A percentile compares a stretch with the other conserved stretches of the same genome.
Conservation (phyloP, 2,113 vertebrate species). For the Mobula hypostoma region DNA sequence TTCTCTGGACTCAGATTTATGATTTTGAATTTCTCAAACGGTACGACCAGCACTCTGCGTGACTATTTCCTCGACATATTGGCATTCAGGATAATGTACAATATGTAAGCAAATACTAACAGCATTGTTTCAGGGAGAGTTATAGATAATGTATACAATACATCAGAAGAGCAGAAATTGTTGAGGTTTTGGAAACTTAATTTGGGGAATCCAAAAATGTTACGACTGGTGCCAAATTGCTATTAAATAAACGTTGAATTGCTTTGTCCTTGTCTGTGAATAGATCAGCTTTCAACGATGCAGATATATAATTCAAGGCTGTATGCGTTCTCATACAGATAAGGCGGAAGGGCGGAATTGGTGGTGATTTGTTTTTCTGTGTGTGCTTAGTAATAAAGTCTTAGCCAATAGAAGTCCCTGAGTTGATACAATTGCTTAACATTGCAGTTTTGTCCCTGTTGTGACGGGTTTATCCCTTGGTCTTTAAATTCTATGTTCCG, state of each 20-base stretch:
- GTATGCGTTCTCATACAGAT: not conserved
- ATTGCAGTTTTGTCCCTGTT: not conserved
- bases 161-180: too few species aligned
- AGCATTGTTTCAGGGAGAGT: too few species aligned
- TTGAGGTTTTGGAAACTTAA: too few species aligned
- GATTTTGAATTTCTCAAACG: too few species aligned
- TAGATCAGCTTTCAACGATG: not conserved
- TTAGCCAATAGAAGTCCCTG: not conserved
- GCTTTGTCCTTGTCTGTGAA: not conserved
- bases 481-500: not conserved
- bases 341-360: not conserved
- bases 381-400: not conserved
- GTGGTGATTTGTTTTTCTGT: not conserved
- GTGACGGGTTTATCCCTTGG: not conserved
- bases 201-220: too few species aligned
- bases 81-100: too few species aligned
- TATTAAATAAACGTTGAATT: not conserved
- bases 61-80: too few species aligned
- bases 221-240: too few species aligned
- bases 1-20: too few species aligned
- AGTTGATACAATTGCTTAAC: not conserved
- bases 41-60: too few species aligned
- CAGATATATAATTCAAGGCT: not conserved
- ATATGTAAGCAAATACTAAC: too few species aligned
- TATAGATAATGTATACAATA: too few species aligned